Percentiles rank a stretch among this genome's conserved stretches.
These are phyloP conservation scores for Rhynchonycteris naso DNA, from an alignment of 2,797 vertebrate genomes.

Conservation along the genomic window DNA sequence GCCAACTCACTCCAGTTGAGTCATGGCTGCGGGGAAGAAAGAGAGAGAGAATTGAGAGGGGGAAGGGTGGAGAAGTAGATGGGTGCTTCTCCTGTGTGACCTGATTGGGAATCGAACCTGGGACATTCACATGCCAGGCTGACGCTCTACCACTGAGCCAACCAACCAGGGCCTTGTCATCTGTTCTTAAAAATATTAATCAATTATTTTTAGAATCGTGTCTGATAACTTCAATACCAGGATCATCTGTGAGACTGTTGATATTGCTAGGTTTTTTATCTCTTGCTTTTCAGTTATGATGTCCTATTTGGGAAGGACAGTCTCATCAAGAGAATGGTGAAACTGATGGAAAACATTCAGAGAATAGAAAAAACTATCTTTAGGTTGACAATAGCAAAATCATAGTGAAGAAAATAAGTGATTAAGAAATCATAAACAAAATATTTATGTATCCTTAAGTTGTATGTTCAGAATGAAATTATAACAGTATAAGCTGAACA, in stretches of 20 bases:
- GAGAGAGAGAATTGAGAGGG: too few species aligned
- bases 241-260: background rate
- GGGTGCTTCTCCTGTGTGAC: too few species aligned
- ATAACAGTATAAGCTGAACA: background rate
- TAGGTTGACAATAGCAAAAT: background rate
- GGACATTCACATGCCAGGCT: too few species aligned
- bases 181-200: background rate
- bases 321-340: background rate
- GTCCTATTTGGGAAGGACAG: background rate
- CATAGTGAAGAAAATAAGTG: background rate
- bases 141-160: too few species aligned
- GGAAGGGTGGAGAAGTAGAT: too few species aligned
- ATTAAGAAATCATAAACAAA: background rate
- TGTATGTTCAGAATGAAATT: background rate
- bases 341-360: background rate
- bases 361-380: background rate
- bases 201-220: background rate
- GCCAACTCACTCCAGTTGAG: too few species aligned
- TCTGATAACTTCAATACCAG: background rate
- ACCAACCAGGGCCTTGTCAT: background rate
- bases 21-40: too few species aligned
- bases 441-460: background rate
- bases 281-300: background rate
- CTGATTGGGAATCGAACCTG: too few species aligned
- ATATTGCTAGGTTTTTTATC: rapidly evolving